Percentiles rank a stretch among this genome's conserved stretches.
Evolutionary conservation across 2,113 vertebrate genomes (phyloP).

Genomic region (Halcyon senegalensis): DNA sequence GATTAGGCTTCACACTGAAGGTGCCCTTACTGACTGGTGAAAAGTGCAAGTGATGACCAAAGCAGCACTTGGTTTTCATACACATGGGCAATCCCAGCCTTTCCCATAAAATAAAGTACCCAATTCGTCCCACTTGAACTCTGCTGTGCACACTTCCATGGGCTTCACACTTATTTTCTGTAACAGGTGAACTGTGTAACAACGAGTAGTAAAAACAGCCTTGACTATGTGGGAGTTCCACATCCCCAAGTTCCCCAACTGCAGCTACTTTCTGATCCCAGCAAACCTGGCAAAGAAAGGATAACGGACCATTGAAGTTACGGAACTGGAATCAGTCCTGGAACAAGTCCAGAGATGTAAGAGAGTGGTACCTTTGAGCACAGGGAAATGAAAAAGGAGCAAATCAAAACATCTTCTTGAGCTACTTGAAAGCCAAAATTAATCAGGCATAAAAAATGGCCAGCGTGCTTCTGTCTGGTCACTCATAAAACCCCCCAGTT

Average conservation of each 20-base stretch:
- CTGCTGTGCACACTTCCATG: not conserved
- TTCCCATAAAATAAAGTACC: not conserved
- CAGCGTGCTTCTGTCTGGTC: not conserved
- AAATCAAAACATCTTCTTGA: not conserved
- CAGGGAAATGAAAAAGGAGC: not conserved
- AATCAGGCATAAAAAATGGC: not conserved
- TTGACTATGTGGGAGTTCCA: not conserved
- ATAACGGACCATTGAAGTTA: not conserved
- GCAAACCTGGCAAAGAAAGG: not conserved
- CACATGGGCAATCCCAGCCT: not conserved
- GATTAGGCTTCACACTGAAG: not conserved
- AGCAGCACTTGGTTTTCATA: not conserved
- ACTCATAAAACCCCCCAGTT: not conserved
- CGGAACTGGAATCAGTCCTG: not conserved
- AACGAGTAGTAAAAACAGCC: not conserved
- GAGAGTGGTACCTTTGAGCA: not conserved
- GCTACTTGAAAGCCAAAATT: constrained; percentile 36
- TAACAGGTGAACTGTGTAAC: not conserved
- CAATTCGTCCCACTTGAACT: not conserved
- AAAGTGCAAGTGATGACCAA: not conserved
- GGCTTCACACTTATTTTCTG: not conserved
- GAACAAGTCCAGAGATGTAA: not conserved
- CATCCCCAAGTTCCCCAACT: not conserved
- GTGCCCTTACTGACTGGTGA: not conserved
- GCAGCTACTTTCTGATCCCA: not conserved